phyloP scores from a whole-genome alignment of 2,888 invertebrate species.

The Oasisia sp. region DNA sequence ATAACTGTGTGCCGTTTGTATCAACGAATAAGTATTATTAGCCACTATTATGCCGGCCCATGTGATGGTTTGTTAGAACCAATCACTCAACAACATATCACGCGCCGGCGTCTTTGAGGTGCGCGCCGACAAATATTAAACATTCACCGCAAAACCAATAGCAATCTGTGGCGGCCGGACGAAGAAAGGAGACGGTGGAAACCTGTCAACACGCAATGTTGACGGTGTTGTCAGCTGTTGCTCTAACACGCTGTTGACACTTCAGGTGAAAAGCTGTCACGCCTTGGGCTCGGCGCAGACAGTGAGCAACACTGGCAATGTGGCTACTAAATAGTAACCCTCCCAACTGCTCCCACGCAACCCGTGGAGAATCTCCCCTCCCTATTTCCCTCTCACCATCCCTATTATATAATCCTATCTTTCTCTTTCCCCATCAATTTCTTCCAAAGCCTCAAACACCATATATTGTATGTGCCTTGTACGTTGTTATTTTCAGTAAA shows the following conservation, averaged over 20 bases:
- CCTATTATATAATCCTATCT: too few species aligned
- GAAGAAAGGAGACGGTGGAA: not conserved
- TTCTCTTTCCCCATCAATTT: too few species aligned
- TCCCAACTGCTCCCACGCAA: too few species aligned
- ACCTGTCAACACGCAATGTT: constrained; percentile 5
- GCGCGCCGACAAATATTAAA: not conserved
- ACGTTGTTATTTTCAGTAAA: too few species aligned
- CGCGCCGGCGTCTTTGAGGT: not conserved
- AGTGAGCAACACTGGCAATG: not conserved
- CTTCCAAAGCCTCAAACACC: too few species aligned
- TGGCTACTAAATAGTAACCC: too few species aligned
- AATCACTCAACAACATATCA: not conserved
- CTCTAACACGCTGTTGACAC: not conserved
- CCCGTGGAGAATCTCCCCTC: too few species aligned
- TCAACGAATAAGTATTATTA: not conserved
- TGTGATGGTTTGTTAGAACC: not conserved
- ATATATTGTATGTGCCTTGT: too few species aligned
- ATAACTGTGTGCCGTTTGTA: not conserved
- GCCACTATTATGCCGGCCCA: not conserved
- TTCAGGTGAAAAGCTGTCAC: not conserved
- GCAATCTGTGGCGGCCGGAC: not conserved
- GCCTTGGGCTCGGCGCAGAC: not conserved
- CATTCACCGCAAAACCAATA: constrained; percentile 3
- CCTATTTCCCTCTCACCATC: too few species aligned
- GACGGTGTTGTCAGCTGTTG: not conserved